These are phyloP conservation scores for Sinhomidia bicolor DNA, from an alignment of 2,888 invertebrate genomes.

Conservation along the genomic window DNA sequence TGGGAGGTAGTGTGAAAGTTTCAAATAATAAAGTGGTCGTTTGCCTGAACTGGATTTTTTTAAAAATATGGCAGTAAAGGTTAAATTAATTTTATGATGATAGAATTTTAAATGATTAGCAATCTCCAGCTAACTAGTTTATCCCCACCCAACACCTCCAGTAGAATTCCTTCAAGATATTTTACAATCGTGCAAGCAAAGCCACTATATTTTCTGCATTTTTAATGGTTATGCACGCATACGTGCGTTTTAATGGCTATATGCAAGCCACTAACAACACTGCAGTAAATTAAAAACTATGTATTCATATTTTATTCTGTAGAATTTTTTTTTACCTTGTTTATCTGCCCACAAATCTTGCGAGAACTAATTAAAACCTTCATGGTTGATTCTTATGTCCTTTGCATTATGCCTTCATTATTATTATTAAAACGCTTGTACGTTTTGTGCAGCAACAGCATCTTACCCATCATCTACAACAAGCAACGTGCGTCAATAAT, in stretches of 20 bases:
- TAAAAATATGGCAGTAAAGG: conserved; percentile 34
- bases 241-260: too few species aligned
- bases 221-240: neutral
- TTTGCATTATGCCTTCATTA: conserved; percentile 29
- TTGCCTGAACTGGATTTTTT: too few species aligned
- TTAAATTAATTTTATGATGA: conserved; percentile 60
- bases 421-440: conserved; percentile 1
- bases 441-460: neutral
- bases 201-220: neutral
- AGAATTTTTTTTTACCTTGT: conserved; percentile 37
- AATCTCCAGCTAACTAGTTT: conserved; percentile 54
- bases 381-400: conserved; percentile 42
- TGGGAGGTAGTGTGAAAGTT: conserved; percentile 4
- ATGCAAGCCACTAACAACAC: neutral
- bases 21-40: too few species aligned
- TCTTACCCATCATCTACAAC: neutral
- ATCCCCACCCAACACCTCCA: conserved; percentile 45
- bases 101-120: conserved; percentile 63
- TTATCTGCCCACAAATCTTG: conserved; percentile 38
- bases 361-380: conserved; percentile 55
- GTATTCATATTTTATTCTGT: neutral
- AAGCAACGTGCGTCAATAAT: conserved; percentile 43
- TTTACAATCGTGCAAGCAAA: neutral
- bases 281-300: neutral
- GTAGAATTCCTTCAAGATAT: neutral